Evolutionary conservation across 1,140 invertebrate genomes (phyloP), one percentile per base, ranked within the genome.

Genomic region (Neocloeon triangulifer): DNA sequence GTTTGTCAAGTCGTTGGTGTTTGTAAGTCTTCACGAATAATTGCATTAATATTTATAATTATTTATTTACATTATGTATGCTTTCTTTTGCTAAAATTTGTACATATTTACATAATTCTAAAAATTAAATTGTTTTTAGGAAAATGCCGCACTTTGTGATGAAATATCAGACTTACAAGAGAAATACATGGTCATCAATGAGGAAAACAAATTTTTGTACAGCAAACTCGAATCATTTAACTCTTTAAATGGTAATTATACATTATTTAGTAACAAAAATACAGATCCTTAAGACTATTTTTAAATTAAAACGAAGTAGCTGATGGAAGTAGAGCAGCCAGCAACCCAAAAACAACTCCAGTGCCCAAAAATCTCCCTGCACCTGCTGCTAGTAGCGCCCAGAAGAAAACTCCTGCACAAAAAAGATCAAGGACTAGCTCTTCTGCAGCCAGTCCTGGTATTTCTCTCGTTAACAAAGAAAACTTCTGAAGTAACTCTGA

Each of bases 71-170:
- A n/a, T n/a, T n/a, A n/a, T n/a, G n/a, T n/a, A n/a, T n/a, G n/a
- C n/a, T n/a, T 7, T 34, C 14, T 19, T 27, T 12, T 17, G 15
- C 10, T 37, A 34, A 8, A 10, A 19, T n/a, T 33, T 18, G 7
- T 22, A 32, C 14, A 14, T 20, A 22, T 12, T 12, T 22, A 13
- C 10, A 2, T 33, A 14, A 7, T 14, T 14, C 6, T 23, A 26
- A 37, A 30, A 25, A 41, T 42, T 36, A 32, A 35, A 31, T 25
- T 14, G 37, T 39, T 48, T 52, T 13, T 40, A 79, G 76, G 68
- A 78, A 56, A 80, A 80, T 66, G 72, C 74, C 38, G 70, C 74
- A 12, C 42, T 80, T 7, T 79, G 75, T 51, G 76, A 81, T 61
- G 73, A 79, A 61, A 68, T 79, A 22, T 63, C 73, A 7, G 60